Percentiles rank a stretch among this genome's conserved stretches.
phyloP scores from a whole-genome alignment of 92 coral and sea anemone genomes.

The Diadumene lineata region DNA sequence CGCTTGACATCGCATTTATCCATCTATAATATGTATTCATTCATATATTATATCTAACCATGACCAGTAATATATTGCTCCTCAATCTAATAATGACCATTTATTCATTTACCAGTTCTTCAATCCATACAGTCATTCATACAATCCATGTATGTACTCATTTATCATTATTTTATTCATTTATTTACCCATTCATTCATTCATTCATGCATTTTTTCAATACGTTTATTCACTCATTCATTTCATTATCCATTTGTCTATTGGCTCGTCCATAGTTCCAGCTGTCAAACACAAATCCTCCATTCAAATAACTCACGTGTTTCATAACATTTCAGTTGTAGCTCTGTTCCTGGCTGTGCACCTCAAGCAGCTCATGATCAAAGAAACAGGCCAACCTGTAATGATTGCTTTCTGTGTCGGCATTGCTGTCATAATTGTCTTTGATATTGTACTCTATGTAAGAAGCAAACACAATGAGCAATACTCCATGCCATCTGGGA shows the following conservation, averaged over 20 bases:
- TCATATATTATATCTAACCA: no score
- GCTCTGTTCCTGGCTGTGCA: slow-evolving; percentile 67
- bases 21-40: background rate
- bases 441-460: slow-evolving; percentile 40
- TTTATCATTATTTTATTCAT: no score
- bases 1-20: background rate
- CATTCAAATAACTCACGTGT: no score
- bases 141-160: no score
- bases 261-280: background rate
- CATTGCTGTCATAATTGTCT: slow-evolving; percentile 54
- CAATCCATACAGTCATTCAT: background rate
- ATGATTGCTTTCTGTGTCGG: slow-evolving; percentile 69
- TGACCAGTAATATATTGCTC: no score
- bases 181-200: background rate
- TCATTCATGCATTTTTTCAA: background rate
- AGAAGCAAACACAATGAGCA: background rate
- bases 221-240: background rate
- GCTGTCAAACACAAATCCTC: no score
- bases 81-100: no score
- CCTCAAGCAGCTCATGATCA: slow-evolving; percentile 34
- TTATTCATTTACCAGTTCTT: background rate
- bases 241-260: background rate
- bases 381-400: slow-evolving; percentile 42
- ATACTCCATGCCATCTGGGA: background rate
- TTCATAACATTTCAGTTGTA: slow-evolving; percentile 58